Evolutionary conservation across 2,113 vertebrate genomes (phyloP).

Genomic region (Cyanistes caeruleus): DNA sequence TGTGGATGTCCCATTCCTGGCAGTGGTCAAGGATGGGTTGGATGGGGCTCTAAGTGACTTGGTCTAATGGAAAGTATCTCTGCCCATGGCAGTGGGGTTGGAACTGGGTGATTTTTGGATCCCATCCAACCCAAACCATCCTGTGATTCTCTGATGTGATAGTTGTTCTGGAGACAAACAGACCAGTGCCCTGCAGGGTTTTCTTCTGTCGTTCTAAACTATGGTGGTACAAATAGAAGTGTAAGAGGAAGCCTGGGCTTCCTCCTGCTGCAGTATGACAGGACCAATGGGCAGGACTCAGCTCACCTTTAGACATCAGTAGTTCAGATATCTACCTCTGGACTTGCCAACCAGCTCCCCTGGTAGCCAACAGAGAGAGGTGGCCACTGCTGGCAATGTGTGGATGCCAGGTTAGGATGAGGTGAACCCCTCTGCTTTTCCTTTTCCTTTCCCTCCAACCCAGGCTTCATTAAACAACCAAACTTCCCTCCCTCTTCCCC

Average conservation of each 20-base stretch:
- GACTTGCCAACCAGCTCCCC: background rate
- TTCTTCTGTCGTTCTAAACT: background rate
- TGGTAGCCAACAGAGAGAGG: background rate
- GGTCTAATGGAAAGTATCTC: background rate
- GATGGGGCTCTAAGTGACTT: background rate
- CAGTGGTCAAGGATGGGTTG: background rate
- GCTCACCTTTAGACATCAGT: background rate
- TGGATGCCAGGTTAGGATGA: background rate
- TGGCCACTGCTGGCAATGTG: background rate
- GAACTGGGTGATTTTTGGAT: background rate
- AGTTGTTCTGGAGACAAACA: accelerated
- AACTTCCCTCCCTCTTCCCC: accelerated
- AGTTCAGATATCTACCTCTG: background rate
- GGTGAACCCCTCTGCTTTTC: background rate
- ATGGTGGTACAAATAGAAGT: accelerated
- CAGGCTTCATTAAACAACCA: background rate
- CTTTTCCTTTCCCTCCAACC: background rate
- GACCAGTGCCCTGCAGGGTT: background rate
- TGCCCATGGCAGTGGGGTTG: accelerated
- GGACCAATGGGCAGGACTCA: background rate
- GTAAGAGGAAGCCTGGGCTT: background rate
- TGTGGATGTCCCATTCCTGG: background rate
- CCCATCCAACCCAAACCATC: background rate
- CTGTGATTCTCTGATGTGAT: background rate
- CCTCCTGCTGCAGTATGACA: accelerated